Percentiles rank a stretch among this genome's conserved stretches.
phyloP scores from a whole-genome alignment of 2,113 vertebrate genomes.

The Raphicerus campestris region DNA sequence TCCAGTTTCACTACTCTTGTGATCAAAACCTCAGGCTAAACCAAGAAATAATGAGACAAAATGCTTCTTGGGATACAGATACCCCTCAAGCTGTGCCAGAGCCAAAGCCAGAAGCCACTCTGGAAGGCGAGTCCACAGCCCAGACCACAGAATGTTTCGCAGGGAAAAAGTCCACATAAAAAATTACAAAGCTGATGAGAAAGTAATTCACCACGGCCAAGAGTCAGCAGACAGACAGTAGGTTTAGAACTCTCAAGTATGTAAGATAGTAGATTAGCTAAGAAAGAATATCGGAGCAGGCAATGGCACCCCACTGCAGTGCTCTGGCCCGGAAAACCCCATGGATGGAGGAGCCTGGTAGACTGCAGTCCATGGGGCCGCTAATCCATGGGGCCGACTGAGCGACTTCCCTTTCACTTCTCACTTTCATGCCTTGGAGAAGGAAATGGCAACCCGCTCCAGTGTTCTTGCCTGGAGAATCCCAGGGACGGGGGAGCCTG shows the following conservation, averaged over 20 bases:
- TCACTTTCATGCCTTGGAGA: no score
- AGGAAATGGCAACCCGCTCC: no score
- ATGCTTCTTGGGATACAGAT: background rate
- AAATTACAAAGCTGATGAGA: background rate
- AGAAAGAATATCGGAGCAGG: background rate
- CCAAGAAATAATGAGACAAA: background rate
- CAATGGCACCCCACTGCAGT: no score
- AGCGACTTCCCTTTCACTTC: no score
- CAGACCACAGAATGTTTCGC: background rate
- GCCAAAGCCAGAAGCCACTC: background rate
- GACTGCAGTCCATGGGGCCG: no score
- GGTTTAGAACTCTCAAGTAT: background rate
- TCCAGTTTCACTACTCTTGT: background rate
- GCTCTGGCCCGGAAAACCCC: no score
- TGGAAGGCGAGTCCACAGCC: background rate
- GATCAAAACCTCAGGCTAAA: background rate
- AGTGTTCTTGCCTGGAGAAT: no score
- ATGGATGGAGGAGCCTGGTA: no score
- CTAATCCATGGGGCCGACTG: rapidly evolving
- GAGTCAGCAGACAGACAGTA: background rate
- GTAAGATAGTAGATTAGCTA: background rate
- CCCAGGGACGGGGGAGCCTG: no score
- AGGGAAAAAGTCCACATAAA: background rate
- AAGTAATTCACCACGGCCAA: background rate
- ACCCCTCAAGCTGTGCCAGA: background rate